Evolutionary conservation across 2,797 vertebrate genomes (phyloP), one percentile per base, ranked within the genome.

Genomic region (Diceros bicornis): DNA sequence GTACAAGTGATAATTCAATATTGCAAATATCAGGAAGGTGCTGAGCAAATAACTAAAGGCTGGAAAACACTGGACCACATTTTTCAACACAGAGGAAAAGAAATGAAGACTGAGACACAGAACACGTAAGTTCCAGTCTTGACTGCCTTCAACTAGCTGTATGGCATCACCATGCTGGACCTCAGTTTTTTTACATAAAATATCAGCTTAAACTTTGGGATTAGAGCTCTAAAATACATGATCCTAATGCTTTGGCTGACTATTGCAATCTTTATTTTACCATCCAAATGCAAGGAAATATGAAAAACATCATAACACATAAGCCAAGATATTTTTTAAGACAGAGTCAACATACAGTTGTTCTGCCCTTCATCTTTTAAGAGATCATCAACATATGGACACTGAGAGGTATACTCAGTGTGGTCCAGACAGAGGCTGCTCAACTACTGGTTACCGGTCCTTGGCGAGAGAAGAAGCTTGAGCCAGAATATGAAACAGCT

Each of bases 1-100:
- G 14, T 13, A 47, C 2, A 66, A 29, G 9, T 66, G n/a, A 37
- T 41, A 87, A 96, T 23, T 13, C n/a, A 86, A 69, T 20, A 55
- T 44, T 59, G 32, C 2, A 69, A 94, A 83, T 89, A 57, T 81
- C 75, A 92, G 62, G 81, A 95, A 81, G 16, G n/a, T 90, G 11
- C 3, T 68, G 18, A 89, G 32, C 2, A 69, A 94, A 81, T 47
- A 89, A 59, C 1, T 47, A 64, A 47, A 29, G 21, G 41, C 1
- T 71, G 11, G 18, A 18, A 89, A 91, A 62, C 4, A 62, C 2
- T 13, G 2, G 6, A 47, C n/a, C 79, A 34, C 32, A 50, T 41
- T 88, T 96, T 83, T 18, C 44, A 41, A 32, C 5, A 77, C n/a
- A 62, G 6, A 29, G 14, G 8, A 20, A 20, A 27, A 50, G 20